Evolutionary conservation across 2,113 vertebrate species (phyloP).

Genomic region (Tupaia tana): DNA sequence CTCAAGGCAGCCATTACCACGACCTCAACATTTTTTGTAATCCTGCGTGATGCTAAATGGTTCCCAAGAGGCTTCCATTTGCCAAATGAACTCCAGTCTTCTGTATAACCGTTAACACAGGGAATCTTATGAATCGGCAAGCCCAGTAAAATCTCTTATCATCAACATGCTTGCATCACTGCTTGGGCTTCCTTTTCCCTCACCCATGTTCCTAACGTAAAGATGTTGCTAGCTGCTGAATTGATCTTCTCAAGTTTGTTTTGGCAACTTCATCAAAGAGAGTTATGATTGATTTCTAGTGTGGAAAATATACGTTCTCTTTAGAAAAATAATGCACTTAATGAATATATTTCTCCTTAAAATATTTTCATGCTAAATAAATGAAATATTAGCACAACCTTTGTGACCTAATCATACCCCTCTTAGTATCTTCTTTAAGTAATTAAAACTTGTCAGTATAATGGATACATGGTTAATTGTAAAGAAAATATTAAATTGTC

Average conservation of each 20-base stretch:
- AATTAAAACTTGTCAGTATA: background rate
- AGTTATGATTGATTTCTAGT: background rate
- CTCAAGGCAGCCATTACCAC: slow-evolving; percentile 7
- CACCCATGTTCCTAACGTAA: background rate
- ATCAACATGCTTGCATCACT: background rate
- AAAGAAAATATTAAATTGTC: slow-evolving; percentile 3
- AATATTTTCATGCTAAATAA: slow-evolving; percentile 22
- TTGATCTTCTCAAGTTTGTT: background rate
- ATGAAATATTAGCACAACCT: background rate
- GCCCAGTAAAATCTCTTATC: background rate
- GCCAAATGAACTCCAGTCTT: slow-evolving; percentile 25
- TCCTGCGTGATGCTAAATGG: slow-evolving; percentile 22
- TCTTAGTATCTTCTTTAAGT: background rate
- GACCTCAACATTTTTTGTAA: slow-evolving; percentile 42
- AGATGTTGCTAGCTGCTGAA: background rate
- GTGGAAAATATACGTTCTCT: background rate
- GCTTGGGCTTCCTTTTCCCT: background rate
- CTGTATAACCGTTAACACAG: background rate
- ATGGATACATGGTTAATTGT: background rate
- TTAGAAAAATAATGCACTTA: background rate
- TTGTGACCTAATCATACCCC: background rate
- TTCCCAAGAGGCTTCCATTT: background rate
- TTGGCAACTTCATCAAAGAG: background rate
- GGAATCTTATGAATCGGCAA: background rate
- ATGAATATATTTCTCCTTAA: background rate